A percentile compares a stretch with the other conserved stretches of the same genome.
Evolutionary conservation across 2,113 vertebrate species (phyloP).

Genomic region (Coregonus clupeaformis): DNA sequence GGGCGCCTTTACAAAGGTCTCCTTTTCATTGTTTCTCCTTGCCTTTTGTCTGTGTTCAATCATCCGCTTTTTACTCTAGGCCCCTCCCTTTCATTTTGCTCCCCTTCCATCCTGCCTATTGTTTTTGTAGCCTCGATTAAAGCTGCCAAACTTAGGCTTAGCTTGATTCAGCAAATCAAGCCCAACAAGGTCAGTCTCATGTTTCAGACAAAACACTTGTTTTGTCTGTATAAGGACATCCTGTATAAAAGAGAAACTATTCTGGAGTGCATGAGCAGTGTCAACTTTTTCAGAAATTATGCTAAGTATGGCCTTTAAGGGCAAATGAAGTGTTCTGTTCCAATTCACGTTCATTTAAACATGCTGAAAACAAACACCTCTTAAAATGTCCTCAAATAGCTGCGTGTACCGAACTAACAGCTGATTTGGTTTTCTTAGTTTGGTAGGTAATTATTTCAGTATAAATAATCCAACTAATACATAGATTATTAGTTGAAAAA

Average conservation of each 20-base stretch:
- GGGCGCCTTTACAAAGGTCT: slow-evolving; percentile 94
- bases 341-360: neutral
- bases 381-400: neutral
- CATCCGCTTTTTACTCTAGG: slow-evolving; percentile 17
- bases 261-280: neutral
- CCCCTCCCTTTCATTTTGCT: slow-evolving; percentile 23
- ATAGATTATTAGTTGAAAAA: neutral
- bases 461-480: no score
- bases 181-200: no score
- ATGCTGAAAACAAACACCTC: no score
- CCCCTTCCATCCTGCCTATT: slow-evolving; percentile 23
- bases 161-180: no score
- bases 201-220: no score
- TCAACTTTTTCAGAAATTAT: neutral
- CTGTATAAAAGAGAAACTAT: no score
- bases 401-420: slow-evolving; percentile 31
- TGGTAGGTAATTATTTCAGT: slow-evolving; percentile 10
- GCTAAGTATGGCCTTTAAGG: neutral
- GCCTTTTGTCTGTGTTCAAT: slow-evolving; percentile 36
- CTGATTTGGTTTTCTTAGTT: slow-evolving; percentile 10
- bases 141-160: no score
- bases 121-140: slow-evolving; percentile 10
- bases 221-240: no score
- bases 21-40: slow-evolving; percentile 68
- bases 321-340: neutral